Conservation (phyloP, 2,113 vertebrate genomes). For the Macrotis lagotis region DNA sequence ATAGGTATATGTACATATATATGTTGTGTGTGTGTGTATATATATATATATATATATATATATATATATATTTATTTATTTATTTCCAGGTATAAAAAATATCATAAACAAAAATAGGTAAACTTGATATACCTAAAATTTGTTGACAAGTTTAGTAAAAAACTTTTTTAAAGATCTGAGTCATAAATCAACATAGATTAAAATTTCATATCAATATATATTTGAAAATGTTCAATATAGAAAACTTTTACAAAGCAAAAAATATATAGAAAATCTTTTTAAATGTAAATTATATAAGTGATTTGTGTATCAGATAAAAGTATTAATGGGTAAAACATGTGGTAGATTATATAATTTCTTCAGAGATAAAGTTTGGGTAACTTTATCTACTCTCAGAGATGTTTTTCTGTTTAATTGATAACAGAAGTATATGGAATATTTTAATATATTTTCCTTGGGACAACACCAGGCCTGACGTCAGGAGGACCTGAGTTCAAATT, state of each 20-base stretch:
- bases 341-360: slow-evolving; percentile 57
- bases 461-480: too few species aligned
- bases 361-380: slow-evolving; percentile 55
- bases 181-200: not conserved
- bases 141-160: not conserved
- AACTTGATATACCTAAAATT: not conserved
- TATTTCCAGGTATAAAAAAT: not conserved
- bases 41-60: too few species aligned
- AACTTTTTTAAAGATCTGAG: not conserved
- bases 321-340: slow-evolving; percentile 30
- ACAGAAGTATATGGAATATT: slow-evolving; percentile 69
- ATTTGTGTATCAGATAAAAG: slow-evolving; percentile 12
- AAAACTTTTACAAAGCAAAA: not conserved
- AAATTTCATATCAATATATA: not conserved
- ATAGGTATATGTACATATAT: too few species aligned
- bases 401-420: slow-evolving; percentile 73
- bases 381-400: slow-evolving; percentile 66
- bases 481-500: too few species aligned
- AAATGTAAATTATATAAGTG: slow-evolving; percentile 20
- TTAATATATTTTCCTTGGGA: slow-evolving; percentile 77
- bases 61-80: not conserved
- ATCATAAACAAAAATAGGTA: not conserved
- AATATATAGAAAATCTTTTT: slow-evolving; percentile 17
- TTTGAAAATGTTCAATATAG: not conserved
- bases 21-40: too few species aligned